These are phyloP conservation scores for Erythrocercus mccallii DNA, from an alignment of 2,113 vertebrate genomes.

Conservation along the genomic window DNA sequence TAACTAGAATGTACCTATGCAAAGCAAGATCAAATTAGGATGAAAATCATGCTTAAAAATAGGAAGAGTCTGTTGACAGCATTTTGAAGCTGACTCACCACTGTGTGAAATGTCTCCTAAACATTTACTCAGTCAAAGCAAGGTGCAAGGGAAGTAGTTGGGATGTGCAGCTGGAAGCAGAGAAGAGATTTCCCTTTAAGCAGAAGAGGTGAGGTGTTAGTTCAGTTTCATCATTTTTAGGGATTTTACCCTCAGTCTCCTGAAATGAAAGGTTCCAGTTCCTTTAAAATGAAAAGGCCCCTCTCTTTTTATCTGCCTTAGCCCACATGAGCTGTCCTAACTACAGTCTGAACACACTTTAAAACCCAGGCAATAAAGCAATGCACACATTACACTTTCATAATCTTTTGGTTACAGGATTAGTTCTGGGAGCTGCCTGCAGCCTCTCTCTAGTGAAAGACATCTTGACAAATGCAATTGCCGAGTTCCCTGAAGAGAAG, in stretches of 20 bases:
- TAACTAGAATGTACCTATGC: neutral
- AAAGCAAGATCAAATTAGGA: neutral
- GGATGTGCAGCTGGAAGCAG: neutral
- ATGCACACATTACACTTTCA: neutral
- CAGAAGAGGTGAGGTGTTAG: neutral
- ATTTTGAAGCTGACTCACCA: neutral
- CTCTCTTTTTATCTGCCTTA: neutral
- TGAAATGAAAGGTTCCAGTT: neutral
- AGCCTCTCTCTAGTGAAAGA: constrained; percentile 71
- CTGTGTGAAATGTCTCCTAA: neutral
- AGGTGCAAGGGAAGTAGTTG: neutral
- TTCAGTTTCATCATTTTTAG: neutral
- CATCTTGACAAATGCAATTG: constrained; percentile 61
- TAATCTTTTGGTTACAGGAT: constrained; percentile 54
- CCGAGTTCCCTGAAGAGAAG: constrained; percentile 62
- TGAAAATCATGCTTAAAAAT: neutral
- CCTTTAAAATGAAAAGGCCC: neutral
- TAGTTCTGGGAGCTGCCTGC: constrained; percentile 78
- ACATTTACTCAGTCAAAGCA: neutral
- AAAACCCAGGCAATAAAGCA: neutral
- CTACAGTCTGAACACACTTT: neutral
- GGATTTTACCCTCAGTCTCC: neutral
- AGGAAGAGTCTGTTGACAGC: neutral
- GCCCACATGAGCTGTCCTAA: neutral
- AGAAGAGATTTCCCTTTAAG: neutral